Base-by-base conservation (phyloP, 2,797 vertebrate species). In the Pseudocheirus occidentalis region DNA sequence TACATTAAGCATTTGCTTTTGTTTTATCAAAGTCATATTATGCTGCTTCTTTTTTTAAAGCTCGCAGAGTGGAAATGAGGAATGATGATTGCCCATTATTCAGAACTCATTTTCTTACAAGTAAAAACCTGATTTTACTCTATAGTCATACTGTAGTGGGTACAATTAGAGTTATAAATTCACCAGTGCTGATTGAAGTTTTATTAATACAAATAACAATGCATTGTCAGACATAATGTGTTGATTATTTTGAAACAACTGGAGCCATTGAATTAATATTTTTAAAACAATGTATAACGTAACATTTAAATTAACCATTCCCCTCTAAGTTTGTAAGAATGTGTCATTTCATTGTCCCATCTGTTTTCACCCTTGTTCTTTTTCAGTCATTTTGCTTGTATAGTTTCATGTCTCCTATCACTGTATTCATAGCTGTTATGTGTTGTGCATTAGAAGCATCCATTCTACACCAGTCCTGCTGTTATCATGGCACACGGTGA, bases 401-500 rank as follows among this genome's bases (percentile, higher is more conserved):
- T 93, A 97, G 97, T 97, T 98, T 98, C 96, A 96, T 98, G 96
- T 98, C 98, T 98, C 97, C 94, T 98, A 96, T 98, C 98, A 98
- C 96, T 98, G 93, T 98, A 97, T 98, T 98, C 98, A 99, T 98
- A 98, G 98, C 97, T 99, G 98, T 99, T 99, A 98, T 99, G 98
- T 99, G 97, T 99, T 99, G 98, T 99, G 98, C 98, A 98, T 99
- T 98, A 99, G 99, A 99, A 98, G 97, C 98, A 98, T 99, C 99
- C 99, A 98, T 98, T 98, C 98, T 98, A 98, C 98, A 98, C 98
- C 99, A 99, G 98, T 98, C 97, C 98, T 97, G 98, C 99, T 98
- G 98, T 98, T 98, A 96, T 99, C 98, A 99, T 99, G 99, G 99
- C 99, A 98, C 98, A 99, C 98, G 99, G 98, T 98, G 98, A 98